A percentile compares a stretch with the other conserved stretches of the same genome.
phyloP scores from a whole-genome alignment of 2,888 invertebrate species.

The Thysanoteuthis rhombus region DNA sequence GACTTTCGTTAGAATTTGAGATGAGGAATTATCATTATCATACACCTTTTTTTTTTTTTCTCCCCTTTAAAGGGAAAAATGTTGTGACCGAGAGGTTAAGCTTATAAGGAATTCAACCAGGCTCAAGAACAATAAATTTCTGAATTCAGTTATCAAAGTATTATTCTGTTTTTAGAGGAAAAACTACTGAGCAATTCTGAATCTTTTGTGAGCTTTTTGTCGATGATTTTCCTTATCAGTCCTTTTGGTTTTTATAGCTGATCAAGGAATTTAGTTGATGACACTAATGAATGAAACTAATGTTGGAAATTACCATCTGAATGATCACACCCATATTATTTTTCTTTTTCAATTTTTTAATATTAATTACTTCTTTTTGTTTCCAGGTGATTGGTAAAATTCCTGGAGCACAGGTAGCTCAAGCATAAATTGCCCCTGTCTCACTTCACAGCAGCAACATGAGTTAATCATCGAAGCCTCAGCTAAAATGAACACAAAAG shows the following conservation, averaged over 20 bases:
- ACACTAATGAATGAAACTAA: neutral
- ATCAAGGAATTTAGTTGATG: neutral
- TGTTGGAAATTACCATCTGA: neutral
- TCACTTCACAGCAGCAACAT: neutral
- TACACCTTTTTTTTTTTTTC: too few species aligned
- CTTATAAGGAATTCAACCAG: too few species aligned
- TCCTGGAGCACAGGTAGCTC: slow-evolving; percentile 31
- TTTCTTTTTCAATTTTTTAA: neutral
- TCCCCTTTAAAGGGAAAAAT: too few species aligned
- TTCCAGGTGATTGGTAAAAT: slow-evolving; percentile 19
- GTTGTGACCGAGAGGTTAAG: too few species aligned
- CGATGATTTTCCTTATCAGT: too few species aligned
- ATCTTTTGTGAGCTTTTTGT: neutral
- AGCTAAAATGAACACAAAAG: neutral
- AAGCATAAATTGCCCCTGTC: neutral
- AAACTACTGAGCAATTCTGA: too few species aligned
- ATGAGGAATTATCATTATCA: too few species aligned
- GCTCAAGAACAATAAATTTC: too few species aligned
- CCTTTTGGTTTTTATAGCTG: neutral
- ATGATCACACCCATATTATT: too few species aligned
- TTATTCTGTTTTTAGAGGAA: too few species aligned
- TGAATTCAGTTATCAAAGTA: too few species aligned
- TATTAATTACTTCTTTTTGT: neutral
- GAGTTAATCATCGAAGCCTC: neutral
- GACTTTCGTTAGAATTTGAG: too few species aligned